phyloP scores from a whole-genome alignment of 2,888 invertebrate genomes.

The Machimus atricapillus region DNA sequence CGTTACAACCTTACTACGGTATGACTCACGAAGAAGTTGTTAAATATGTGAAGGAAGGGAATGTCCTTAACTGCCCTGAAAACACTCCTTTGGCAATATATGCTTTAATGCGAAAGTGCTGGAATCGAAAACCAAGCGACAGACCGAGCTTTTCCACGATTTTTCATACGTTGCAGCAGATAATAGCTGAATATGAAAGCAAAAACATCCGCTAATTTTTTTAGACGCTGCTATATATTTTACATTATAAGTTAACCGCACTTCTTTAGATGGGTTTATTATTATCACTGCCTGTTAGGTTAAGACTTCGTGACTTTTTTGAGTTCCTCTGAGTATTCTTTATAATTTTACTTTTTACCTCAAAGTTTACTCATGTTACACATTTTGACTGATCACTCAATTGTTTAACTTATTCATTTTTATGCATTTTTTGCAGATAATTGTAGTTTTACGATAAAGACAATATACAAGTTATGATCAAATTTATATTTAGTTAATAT shows the following conservation, averaged over 20 bases:
- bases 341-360: conserved; percentile 14
- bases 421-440: neutral
- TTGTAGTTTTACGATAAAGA: neutral
- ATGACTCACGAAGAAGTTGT: conserved; percentile 98
- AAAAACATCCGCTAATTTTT: conserved; percentile 53
- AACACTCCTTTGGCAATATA: conserved; percentile 87
- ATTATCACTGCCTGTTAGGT: conserved; percentile 29
- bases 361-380: conserved; percentile 19
- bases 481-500: neutral
- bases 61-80: conserved; percentile 88
- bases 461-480: conserved; percentile 5
- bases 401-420: conserved; percentile 15
- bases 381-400: neutral
- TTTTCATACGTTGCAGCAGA: conserved; percentile 78
- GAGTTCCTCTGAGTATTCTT: conserved; percentile 1
- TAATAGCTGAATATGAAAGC: conserved; percentile 62
- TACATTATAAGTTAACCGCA: neutral
- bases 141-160: conserved; percentile 87
- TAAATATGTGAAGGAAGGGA: conserved; percentile 91
- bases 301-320: conserved; percentile 6
- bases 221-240: neutral
- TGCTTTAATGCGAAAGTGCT: conserved; percentile 92
- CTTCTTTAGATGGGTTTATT: neutral
- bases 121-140: conserved; percentile 85
- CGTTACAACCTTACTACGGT: conserved; percentile 95